Conservation (phyloP, 2,888 invertebrate species). For the Lapara coniferarum region DNA sequence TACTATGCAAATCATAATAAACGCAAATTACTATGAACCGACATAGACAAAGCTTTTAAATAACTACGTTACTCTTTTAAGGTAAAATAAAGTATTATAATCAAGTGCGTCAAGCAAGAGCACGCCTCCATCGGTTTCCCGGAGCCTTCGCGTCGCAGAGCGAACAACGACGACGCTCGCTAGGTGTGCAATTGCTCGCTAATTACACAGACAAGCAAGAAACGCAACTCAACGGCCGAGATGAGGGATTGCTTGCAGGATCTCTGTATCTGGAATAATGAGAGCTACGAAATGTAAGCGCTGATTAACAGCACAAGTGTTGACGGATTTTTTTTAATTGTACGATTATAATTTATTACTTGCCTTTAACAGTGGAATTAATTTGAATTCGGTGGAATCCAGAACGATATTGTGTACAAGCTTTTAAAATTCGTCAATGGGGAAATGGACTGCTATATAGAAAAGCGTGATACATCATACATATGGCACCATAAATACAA, state of each 20-base stretch:
- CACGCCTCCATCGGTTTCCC: conserved; percentile 10
- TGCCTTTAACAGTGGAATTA: too few species aligned
- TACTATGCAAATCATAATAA: too few species aligned
- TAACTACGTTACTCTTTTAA: not conserved
- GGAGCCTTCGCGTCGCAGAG: not conserved
- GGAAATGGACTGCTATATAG: too few species aligned
- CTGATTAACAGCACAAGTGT: not conserved
- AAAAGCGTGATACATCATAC: too few species aligned
- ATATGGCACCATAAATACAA: too few species aligned
- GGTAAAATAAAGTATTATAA: not conserved
- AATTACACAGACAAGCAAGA: not conserved
- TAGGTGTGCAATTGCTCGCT: conserved; percentile 15
- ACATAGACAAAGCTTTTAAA: not conserved
- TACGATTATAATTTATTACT: too few species aligned
- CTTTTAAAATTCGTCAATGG: too few species aligned
- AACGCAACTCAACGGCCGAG: not conserved
- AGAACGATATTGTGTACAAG: too few species aligned
- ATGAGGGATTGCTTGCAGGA: not conserved
- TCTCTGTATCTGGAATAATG: not conserved
- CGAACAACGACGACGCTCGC: conserved; percentile 3
- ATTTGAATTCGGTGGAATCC: too few species aligned
- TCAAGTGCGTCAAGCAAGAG: too few species aligned
- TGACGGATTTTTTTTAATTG: not conserved
- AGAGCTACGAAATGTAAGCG: conserved; percentile 4
- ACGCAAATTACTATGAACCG: too few species aligned